Percentiles rank a stretch among this genome's conserved stretches.
phyloP scores from a whole-genome alignment of 2,888 invertebrate genomes.

The Drosophila vallismaia region DNA sequence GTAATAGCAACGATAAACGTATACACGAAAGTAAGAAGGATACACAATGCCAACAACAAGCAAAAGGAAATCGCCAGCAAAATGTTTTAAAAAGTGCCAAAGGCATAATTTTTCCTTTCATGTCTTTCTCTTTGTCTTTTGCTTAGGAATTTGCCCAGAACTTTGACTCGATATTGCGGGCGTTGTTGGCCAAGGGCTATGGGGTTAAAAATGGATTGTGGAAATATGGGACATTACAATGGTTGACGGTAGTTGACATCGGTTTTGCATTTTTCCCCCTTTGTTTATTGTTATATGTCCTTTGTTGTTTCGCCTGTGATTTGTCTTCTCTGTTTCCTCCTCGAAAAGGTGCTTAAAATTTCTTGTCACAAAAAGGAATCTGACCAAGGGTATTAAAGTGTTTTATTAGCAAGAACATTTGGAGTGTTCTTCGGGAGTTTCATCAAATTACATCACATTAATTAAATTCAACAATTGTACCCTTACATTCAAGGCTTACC shows the following conservation, averaged over 20 bases:
- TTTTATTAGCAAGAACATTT: too few relatives aligned
- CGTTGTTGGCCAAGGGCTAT: conserved; percentile 10
- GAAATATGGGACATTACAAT: conserved; percentile 26
- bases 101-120: conserved; percentile 62
- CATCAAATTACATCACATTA: background rate
- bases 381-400: background rate
- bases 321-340: conserved; percentile 24
- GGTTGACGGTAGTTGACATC: conserved; percentile 60
- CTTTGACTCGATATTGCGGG: conserved; percentile 28
- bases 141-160: conserved; percentile 41
- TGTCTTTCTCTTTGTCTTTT: conserved; percentile 41
- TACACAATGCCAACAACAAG: conserved; percentile 12
- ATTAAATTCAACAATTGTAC: background rate
- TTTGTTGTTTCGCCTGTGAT: conserved; percentile 41
- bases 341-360: background rate
- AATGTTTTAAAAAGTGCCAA: conserved; percentile 66
- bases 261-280: conserved; percentile 41
- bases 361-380: background rate
- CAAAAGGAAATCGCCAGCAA: conserved; percentile 58
- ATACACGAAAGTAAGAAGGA: conserved; percentile 39
- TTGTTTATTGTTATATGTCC: conserved; percentile 34
- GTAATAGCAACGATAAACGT: conserved; percentile 67
- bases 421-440: background rate
- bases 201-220: conserved; percentile 11
- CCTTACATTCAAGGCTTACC: conserved; percentile 28